Conservation (phyloP, 2,888 invertebrate species). For the Lutraria lutraria region DNA sequence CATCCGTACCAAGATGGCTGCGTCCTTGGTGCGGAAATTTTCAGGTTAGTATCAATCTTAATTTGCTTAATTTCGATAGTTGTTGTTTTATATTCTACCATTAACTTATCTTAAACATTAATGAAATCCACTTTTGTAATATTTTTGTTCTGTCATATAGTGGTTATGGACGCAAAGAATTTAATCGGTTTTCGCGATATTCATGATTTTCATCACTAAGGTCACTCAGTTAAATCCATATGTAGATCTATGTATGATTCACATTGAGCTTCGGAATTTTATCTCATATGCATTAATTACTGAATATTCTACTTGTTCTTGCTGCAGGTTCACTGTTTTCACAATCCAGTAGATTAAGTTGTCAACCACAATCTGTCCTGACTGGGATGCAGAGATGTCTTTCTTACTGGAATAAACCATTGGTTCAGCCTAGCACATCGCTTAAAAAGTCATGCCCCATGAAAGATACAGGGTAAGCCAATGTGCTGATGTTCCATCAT, state of each 20-base stretch:
- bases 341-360: not conserved
- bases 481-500: too few species aligned
- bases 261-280: too few species aligned
- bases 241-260: too few species aligned
- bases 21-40: slow-evolving; percentile 38
- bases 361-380: not conserved
- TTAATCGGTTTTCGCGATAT: not conserved
- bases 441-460: not conserved
- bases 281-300: too few species aligned
- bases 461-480: not conserved
- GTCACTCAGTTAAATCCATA: not conserved
- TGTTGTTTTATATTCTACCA: not conserved
- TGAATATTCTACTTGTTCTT: not conserved
- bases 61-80: not conserved
- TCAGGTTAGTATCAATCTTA: slow-evolving; percentile 6
- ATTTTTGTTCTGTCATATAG: not conserved
- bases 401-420: not conserved
- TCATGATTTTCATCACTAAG: not conserved
- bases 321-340: slow-evolving; percentile 6
- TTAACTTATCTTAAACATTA: not conserved
- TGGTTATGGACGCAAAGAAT: not conserved
- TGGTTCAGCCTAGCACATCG: not conserved
- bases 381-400: not conserved
- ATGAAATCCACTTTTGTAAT: not conserved
- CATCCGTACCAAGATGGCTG: slow-evolving; percentile 34